Base-by-base conservation (phyloP, 2,888 invertebrate species). In the Drosophila rubida region DNA sequence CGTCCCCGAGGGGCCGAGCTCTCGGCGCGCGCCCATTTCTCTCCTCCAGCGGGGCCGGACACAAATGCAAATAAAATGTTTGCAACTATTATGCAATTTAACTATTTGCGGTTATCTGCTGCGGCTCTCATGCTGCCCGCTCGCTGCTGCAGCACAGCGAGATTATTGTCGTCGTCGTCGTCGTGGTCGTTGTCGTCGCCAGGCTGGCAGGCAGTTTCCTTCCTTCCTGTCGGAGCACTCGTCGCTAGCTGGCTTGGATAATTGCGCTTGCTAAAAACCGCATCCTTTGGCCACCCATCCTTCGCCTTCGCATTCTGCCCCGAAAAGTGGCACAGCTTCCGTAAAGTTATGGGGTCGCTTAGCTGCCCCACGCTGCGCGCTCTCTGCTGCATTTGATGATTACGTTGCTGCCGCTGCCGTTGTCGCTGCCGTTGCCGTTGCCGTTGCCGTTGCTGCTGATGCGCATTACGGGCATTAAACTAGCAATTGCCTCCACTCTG, bases 71-170 rank as follows among this genome's bases (percentile, higher is more conserved):
- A 76, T 78, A 74, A 76, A 76, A 78, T 74, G 74, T 78, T 78
- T 78, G 69, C 78, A 78, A 76, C 76, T 76, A 76, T 76, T 78
- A 77, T 78, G 75, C 75, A 78, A 78, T 75, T 78, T 67, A 78
- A 78, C 78, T 69, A 78, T 75, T 75, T 77, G 75, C 64, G 78
- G 71, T 74, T 77, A 74, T 78, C 70, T 77, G 62, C 46, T 25
- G 46, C 14, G 50, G 64, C 14, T 45, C n/a, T n/a, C n/a, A n/a
- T n/a, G 49, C 19, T 37, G 62, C 27, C 27, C 48, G 53, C 22
- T 30, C n/a, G 50, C 32, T 59, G 54, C 14, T 49, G 42, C 19
- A 32, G 62, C 35, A 37, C 46, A 50, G 59, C 30, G 58, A 72
- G 62, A 72, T 72, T 72, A 68, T 61, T 54, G 68, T 62, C 72